A percentile compares a stretch with the other conserved stretches of the same genome.
phyloP scores from a whole-genome alignment of 2,113 vertebrate species.

The Sinocyclocheilus maitianheensis region DNA sequence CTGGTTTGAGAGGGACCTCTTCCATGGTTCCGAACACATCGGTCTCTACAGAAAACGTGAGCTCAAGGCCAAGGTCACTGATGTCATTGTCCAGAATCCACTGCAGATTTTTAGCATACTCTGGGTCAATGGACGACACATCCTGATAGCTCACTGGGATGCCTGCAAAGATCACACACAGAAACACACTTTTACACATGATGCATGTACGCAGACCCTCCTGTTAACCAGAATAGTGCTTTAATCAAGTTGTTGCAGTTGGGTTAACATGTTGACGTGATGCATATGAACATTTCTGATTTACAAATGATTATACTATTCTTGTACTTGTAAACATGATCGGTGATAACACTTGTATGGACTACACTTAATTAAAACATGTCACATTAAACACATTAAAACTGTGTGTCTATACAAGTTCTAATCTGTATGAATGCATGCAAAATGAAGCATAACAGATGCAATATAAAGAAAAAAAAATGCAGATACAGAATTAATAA shows the following conservation, averaged over 20 bases:
- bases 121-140: slow-evolving; percentile 97
- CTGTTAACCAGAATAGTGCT: background rate
- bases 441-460: background rate
- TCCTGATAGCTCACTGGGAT: slow-evolving; percentile 99
- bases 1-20: too few species aligned
- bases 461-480: background rate
- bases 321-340: too few species aligned
- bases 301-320: too few species aligned
- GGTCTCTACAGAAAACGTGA: slow-evolving; percentile 96
- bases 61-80: slow-evolving; percentile 93
- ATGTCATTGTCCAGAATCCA: slow-evolving; percentile 99
- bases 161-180: slow-evolving; percentile 75
- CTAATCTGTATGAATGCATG: background rate
- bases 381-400: too few species aligned
- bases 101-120: slow-evolving; percentile 97
- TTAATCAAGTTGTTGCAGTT: background rate
- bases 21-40: slow-evolving; percentile 98
- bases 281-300: too few species aligned
- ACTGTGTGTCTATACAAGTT: background rate
- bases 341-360: too few species aligned
- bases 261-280: too few species aligned
- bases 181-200: background rate
- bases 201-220: background rate
- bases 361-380: background rate
- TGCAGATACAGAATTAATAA: background rate